Percentiles rank a stretch among this genome's conserved stretches.
phyloP scores from a whole-genome alignment of 2,888 invertebrate species.

The Gryllus longicercus region DNA sequence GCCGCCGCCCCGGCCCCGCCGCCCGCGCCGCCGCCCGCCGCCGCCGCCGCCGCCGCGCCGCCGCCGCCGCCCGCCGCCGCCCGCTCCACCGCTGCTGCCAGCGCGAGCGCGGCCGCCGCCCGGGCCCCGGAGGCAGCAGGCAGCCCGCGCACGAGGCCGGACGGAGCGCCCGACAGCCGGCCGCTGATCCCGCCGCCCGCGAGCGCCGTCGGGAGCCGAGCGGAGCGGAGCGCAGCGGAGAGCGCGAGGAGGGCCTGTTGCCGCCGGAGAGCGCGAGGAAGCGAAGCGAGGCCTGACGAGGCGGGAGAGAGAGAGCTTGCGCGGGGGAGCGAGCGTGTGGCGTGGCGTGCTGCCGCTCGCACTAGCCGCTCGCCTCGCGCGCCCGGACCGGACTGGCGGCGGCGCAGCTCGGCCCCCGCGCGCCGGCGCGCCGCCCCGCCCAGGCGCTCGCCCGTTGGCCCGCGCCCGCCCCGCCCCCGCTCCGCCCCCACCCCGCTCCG shows the following conservation, averaged over 20 bases:
- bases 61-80: slow-evolving; percentile 24
- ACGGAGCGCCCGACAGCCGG: neutral
- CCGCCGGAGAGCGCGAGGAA: too few species aligned
- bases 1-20: slow-evolving; percentile 31
- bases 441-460: neutral
- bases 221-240: too few species aligned
- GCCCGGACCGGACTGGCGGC: slow-evolving; percentile 6
- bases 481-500: neutral
- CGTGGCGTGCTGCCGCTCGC: neutral
- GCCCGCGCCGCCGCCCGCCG: slow-evolving; percentile 33
- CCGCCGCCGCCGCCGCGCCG: slow-evolving; percentile 11
- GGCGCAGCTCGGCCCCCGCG: neutral
- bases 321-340: neutral
- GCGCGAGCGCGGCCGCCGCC: neutral
- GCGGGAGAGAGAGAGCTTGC: neutral
- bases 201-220: neutral
- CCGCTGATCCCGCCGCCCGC: neutral
- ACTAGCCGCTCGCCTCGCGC: neutral
- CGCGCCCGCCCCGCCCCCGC: neutral
- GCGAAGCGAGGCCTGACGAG: neutral
- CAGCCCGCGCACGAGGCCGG: slow-evolving; percentile 2
- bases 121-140: slow-evolving; percentile 24
- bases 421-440: slow-evolving; percentile 10
- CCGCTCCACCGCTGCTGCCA: slow-evolving; percentile 19
- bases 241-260: too few species aligned